Conservation (phyloP, 2,797 vertebrate species). For the Myotis myotis region DNA sequence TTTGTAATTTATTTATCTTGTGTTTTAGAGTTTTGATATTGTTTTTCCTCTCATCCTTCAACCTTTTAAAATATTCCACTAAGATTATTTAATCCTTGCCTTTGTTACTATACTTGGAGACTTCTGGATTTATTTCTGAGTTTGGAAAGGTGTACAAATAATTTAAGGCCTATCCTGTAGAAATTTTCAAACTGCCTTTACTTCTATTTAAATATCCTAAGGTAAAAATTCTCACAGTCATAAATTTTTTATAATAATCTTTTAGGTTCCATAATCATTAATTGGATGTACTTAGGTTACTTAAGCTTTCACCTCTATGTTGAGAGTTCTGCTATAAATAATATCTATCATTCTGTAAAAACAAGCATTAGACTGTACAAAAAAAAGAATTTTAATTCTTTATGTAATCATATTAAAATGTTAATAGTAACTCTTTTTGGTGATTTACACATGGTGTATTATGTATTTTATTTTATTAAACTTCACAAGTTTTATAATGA, state of each 20-base stretch:
- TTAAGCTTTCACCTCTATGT: constrained; percentile 11
- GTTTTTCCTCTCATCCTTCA: neutral
- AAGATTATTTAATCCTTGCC: constrained; percentile 44
- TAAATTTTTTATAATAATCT: constrained; percentile 24
- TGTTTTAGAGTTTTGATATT: constrained; percentile 10
- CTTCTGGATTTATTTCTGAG: neutral
- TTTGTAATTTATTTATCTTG: neutral
- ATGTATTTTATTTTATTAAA: constrained; percentile 29
- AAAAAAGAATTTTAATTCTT: neutral
- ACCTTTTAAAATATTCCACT: neutral
- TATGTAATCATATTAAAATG: neutral
- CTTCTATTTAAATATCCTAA: constrained; percentile 38
- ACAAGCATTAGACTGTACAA: constrained; percentile 20
- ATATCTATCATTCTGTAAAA: neutral
- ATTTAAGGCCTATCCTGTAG: neutral
- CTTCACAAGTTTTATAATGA: constrained; percentile 8
- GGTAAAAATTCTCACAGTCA: neutral
- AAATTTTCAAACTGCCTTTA: constrained; percentile 19
- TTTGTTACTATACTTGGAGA: constrained; percentile 25
- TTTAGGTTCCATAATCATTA: neutral
- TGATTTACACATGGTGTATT: constrained; percentile 9
- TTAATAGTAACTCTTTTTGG: neutral
- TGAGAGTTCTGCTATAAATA: neutral
- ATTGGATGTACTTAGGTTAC: neutral
- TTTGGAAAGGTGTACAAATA: constrained; percentile 45